These are phyloP conservation scores for Dinothrombium tinctorium DNA, from an alignment of 1,140 invertebrate genomes.

Conservation along the genomic window DNA sequence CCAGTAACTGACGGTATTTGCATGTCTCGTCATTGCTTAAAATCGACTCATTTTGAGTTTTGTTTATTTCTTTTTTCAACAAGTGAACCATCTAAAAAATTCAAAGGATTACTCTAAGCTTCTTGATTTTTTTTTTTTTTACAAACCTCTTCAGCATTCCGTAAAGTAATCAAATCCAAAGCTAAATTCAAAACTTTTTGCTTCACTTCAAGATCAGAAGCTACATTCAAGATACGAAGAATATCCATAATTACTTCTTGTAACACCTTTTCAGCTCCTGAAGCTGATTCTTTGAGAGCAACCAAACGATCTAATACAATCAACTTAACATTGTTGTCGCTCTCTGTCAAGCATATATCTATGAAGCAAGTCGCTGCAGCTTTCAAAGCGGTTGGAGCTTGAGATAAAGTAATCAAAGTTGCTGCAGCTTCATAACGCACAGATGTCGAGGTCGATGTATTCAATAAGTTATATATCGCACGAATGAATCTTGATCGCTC, in stretches of 20 bases:
- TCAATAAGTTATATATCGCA: slow-evolving; percentile 92
- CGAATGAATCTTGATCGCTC: slow-evolving; percentile 89
- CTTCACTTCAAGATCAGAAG: slow-evolving; percentile 71
- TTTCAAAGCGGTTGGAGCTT: slow-evolving; percentile 86
- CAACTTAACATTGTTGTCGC: slow-evolving; percentile 98
- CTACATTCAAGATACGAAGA: slow-evolving; percentile 47
- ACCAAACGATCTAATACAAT: slow-evolving; percentile 89
- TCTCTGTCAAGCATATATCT: slow-evolving; percentile 93
- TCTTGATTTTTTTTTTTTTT: neutral
- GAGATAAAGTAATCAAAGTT: slow-evolving; percentile 95
- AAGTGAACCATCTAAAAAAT: slow-evolving; percentile 51
- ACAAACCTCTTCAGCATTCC: slow-evolving; percentile 67
- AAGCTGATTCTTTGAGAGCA: slow-evolving; percentile 50
- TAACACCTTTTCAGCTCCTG: slow-evolving; percentile 69
- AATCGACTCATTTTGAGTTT: slow-evolving; percentile 45
- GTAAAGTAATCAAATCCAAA: slow-evolving; percentile 71
- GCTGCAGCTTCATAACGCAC: slow-evolving; percentile 96
- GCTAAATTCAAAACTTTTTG: slow-evolving; percentile 37
- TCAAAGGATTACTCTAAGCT: neutral
- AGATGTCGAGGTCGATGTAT: slow-evolving; percentile 68
- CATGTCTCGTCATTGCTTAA: slow-evolving; percentile 68
- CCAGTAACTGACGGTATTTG: slow-evolving; percentile 82
- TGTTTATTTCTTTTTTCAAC: slow-evolving; percentile 79
- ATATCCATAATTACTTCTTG: slow-evolving; percentile 98
- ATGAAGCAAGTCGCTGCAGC: slow-evolving; percentile 94